phyloP scores from a whole-genome alignment of 2,888 invertebrate species.

The Abscondita cerata region DNA sequence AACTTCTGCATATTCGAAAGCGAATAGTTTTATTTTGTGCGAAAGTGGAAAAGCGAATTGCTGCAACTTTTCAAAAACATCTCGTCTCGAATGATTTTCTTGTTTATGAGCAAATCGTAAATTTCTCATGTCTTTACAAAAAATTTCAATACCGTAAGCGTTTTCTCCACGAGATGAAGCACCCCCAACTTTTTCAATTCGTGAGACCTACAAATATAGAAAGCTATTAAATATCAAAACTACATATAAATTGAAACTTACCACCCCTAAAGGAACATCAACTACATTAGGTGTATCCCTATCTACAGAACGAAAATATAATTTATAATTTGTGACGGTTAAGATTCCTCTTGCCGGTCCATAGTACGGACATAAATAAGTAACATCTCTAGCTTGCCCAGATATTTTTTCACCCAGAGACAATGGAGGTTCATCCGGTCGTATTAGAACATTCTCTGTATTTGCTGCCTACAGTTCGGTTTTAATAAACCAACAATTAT shows the following conservation, averaged over 20 bases:
- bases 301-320: conserved; percentile 87
- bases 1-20: conserved; percentile 87
- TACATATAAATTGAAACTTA: conserved; percentile 62
- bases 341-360: conserved; percentile 90
- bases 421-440: conserved; percentile 77
- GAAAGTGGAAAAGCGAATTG: conserved; percentile 94
- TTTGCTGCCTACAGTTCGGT: conserved; percentile 44
- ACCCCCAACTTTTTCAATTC: conserved; percentile 95
- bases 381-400: conserved; percentile 89
- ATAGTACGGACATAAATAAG: conserved; percentile 93
- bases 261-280: conserved; percentile 94
- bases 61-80: conserved; percentile 93
- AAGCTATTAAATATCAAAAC: background rate
- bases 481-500: too few relatives aligned
- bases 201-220: conserved; percentile 66
- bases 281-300: conserved; percentile 77
- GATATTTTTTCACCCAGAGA: conserved; percentile 89
- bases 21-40: conserved; percentile 88
- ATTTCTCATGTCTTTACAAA: conserved; percentile 98
- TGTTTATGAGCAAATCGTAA: conserved; percentile 95
- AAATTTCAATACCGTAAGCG: conserved; percentile 97
- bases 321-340: conserved; percentile 93
- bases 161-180: conserved; percentile 95
- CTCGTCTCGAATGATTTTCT: conserved; percentile 94
- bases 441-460: conserved; percentile 48